A percentile compares a stretch with the other conserved stretches of the same genome.
These are phyloP conservation scores for Pollimyrus isidori DNA, from an alignment of 2,113 vertebrate genomes.

Conservation along the genomic window DNA sequence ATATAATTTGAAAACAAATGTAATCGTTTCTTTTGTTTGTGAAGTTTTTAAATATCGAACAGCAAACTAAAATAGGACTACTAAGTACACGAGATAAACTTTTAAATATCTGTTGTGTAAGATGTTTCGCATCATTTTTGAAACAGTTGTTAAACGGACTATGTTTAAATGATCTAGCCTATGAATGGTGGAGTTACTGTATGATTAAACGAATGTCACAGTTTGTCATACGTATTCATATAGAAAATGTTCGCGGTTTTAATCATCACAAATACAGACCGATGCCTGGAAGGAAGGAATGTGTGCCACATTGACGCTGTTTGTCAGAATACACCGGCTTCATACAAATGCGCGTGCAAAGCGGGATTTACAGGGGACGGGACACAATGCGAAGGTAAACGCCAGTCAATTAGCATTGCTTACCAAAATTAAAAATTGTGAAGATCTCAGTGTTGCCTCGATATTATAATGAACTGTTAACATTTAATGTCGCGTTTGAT, in stretches of 20 bases:
- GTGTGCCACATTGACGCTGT: slow-evolving; percentile 88
- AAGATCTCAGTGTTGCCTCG: background rate
- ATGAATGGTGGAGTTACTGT: background rate
- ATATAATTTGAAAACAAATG: background rate
- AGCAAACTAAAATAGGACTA: background rate
- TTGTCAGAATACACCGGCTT: slow-evolving; percentile 82
- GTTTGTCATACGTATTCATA: background rate
- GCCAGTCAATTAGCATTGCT: background rate
- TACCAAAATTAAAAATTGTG: background rate
- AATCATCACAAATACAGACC: slow-evolving; percentile 45
- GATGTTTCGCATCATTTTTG: background rate
- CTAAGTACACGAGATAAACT: background rate
- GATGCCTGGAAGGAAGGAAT: slow-evolving; percentile 76
- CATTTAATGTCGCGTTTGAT: background rate
- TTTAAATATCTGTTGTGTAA: background rate
- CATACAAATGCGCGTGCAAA: slow-evolving; percentile 89
- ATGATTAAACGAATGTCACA: background rate
- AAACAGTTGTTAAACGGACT: background rate
- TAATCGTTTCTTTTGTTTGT: background rate
- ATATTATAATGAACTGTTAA: background rate
- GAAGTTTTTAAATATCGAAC: background rate
- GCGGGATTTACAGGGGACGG: slow-evolving; percentile 86
- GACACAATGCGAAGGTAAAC: slow-evolving; percentile 73
- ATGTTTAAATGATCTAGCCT: background rate
- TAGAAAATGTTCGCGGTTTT: background rate